A percentile compares a stretch with the other conserved stretches of the same genome.
These are phyloP conservation scores for Asteroscopus sphinx DNA, from an alignment of 2,888 invertebrate genomes.

Conservation along the genomic window DNA sequence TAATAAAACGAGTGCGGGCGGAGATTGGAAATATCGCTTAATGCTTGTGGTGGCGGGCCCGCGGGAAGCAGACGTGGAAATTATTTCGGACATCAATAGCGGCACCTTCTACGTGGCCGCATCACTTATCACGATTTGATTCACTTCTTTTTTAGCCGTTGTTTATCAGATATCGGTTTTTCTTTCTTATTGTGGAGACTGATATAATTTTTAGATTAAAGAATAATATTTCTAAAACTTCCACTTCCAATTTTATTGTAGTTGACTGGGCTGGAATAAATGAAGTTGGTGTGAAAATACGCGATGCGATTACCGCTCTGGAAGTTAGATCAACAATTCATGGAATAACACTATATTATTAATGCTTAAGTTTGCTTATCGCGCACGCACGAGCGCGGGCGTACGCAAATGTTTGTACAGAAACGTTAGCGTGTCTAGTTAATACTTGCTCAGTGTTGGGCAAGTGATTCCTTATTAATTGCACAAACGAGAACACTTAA, in stretches of 20 bases:
- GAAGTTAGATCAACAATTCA: slow-evolving; percentile 41
- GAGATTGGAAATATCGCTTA: slow-evolving; percentile 78
- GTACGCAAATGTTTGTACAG: slow-evolving; percentile 35
- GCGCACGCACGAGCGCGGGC: slow-evolving; percentile 40
- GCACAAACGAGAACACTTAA: slow-evolving; percentile 19
- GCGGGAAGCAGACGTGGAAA: slow-evolving; percentile 37
- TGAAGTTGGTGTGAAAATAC: no score
- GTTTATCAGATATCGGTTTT: slow-evolving; percentile 47
- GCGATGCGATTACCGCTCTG: slow-evolving; percentile 21
- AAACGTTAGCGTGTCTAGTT: slow-evolving; percentile 40
- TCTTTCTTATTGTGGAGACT: slow-evolving; percentile 14
- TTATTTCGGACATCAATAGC: slow-evolving; percentile 44
- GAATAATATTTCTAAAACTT: slow-evolving; percentile 29
- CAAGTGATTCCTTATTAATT: slow-evolving; percentile 45
- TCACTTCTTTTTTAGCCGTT: slow-evolving; percentile 33
- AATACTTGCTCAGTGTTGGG: slow-evolving; percentile 22
- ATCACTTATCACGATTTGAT: slow-evolving; percentile 29
- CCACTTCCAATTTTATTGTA: slow-evolving; percentile 27
- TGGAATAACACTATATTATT: slow-evolving; percentile 37
- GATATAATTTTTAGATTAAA: slow-evolving; percentile 34
- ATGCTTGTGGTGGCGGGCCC: slow-evolving; percentile 51
- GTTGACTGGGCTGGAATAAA: slow-evolving; percentile 25
- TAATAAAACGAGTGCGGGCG: slow-evolving; percentile 74
- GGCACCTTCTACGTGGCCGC: slow-evolving; percentile 27
- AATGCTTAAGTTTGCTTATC: slow-evolving; percentile 37